A percentile compares a stretch with the other conserved stretches of the same genome.
phyloP scores from a whole-genome alignment of 2,888 invertebrate genomes.

The Dryadula phaetusa region DNA sequence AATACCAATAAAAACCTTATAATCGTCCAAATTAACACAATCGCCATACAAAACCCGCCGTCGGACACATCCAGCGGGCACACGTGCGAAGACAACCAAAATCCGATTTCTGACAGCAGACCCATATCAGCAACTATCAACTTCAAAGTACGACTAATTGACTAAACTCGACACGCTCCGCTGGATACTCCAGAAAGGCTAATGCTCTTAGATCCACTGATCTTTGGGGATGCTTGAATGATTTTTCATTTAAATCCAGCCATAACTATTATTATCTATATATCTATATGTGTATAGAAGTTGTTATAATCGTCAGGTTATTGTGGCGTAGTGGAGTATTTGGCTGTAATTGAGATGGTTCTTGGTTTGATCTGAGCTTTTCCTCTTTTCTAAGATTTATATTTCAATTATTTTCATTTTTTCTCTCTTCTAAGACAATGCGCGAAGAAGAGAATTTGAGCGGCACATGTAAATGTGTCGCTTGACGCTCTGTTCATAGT shows the following conservation, averaged over 20 bases:
- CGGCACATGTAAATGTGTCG: too few relatives aligned
- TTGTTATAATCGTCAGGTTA: not conserved
- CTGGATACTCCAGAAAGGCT: conserved; percentile 42
- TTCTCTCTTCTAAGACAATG: too few relatives aligned
- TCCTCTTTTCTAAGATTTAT: too few relatives aligned
- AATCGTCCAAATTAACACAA: too few relatives aligned
- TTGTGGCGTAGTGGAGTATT: too few relatives aligned
- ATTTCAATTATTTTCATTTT: too few relatives aligned
- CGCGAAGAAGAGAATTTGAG: too few relatives aligned
- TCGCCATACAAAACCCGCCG: not conserved
- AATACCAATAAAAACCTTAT: too few relatives aligned
- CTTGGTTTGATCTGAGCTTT: too few relatives aligned
- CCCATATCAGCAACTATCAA: conserved; percentile 52
- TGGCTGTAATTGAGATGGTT: too few relatives aligned
- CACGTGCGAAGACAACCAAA: conserved; percentile 36
- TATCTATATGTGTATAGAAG: not conserved
- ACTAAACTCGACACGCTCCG: conserved; percentile 48
- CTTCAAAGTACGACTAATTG: conserved; percentile 53
- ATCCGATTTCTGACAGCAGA: conserved; percentile 44
- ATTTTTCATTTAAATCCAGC: conserved; percentile 38
- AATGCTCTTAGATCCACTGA: conserved; percentile 43
- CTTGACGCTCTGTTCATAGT: too few relatives aligned
- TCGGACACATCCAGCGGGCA: conserved; percentile 31
- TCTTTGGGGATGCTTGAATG: conserved; percentile 44
- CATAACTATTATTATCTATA: conserved; percentile 17